Percentiles rank a stretch among this genome's conserved stretches.
Conservation (phyloP, 92 coral and sea anemone genomes). For the Blastomussa wellsi region DNA sequence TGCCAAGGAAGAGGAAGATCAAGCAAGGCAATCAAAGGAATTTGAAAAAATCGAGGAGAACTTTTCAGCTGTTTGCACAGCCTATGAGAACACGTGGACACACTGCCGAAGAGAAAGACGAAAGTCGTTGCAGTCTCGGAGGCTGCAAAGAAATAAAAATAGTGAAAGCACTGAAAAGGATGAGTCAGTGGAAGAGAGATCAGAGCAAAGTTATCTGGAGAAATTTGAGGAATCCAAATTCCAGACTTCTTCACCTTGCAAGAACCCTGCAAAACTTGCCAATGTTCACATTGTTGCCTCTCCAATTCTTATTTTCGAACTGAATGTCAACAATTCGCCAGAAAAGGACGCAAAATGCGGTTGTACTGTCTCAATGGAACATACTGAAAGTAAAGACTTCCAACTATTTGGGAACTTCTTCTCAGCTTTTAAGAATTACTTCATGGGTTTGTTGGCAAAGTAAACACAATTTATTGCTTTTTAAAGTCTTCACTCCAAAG, state of each 20-base stretch:
- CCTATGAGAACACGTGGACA: slow-evolving; percentile 80
- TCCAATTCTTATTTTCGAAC: slow-evolving; percentile 61
- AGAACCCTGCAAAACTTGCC: background rate
- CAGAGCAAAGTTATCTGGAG: background rate
- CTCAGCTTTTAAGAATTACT: slow-evolving; percentile 80
- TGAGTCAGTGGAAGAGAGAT: background rate
- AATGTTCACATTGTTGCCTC: background rate
- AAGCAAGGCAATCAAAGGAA: background rate
- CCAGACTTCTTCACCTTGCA: background rate
- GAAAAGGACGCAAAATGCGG: slow-evolving; percentile 15
- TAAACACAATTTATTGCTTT: background rate
- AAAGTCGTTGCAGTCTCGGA: slow-evolving; percentile 30
- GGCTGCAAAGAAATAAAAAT: slow-evolving; percentile 5
- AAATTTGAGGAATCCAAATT: background rate
- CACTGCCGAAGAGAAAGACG: slow-evolving; percentile 74
- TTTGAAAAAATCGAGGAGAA: background rate
- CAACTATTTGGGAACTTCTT: slow-evolving; percentile 81
- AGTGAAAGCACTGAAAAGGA: background rate
- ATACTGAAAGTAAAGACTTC: slow-evolving; percentile 47
- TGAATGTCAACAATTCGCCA: slow-evolving; percentile 34
- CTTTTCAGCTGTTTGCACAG: slow-evolving; percentile 58
- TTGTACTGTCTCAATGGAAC: slow-evolving; percentile 63
- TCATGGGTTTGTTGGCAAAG: slow-evolving; percentile 26
- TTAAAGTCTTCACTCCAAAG: background rate
- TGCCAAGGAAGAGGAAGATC: background rate